These are phyloP conservation scores for Poicephalus gulielmi DNA, from an alignment of 2,113 vertebrate species.

Conservation along the genomic window DNA sequence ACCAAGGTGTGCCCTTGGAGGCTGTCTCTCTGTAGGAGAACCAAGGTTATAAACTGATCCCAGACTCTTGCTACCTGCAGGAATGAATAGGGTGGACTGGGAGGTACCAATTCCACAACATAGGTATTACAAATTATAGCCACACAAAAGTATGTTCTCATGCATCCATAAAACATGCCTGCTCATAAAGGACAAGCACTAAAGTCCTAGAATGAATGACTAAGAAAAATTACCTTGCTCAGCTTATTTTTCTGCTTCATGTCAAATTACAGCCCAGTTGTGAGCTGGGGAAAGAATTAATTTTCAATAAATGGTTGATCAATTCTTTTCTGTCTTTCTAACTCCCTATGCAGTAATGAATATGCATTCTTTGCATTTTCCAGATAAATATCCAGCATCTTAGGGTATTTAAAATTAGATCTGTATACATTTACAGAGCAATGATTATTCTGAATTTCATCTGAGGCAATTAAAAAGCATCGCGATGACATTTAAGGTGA, in stretches of 20 bases:
- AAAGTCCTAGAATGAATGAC: not conserved
- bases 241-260: not conserved
- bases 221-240: not conserved
- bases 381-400: constrained; percentile 66
- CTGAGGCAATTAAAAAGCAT: constrained; percentile 80
- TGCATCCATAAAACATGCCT: not conserved
- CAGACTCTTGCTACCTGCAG: not conserved
- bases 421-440: constrained; percentile 69
- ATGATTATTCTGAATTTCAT: constrained; percentile 77
- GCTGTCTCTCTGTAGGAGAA: fast-evolving
- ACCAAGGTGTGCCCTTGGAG: not conserved
- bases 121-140: not conserved
- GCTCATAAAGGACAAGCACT: not conserved
- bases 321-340: constrained; percentile 54
- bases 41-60: fast-evolving
- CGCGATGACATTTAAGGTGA: constrained; percentile 83
- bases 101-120: too few relatives aligned
- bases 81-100: not conserved
- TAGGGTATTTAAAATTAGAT: constrained; percentile 75
- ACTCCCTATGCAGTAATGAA: constrained; percentile 43
- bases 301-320: constrained; percentile 60
- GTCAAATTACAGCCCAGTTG: not conserved
- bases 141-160: not conserved
- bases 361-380: constrained; percentile 64
- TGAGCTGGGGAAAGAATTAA: constrained; percentile 32